These are phyloP conservation scores for Chelon labrosus DNA, from an alignment of 2,797 vertebrate genomes.

Conservation along the genomic window DNA sequence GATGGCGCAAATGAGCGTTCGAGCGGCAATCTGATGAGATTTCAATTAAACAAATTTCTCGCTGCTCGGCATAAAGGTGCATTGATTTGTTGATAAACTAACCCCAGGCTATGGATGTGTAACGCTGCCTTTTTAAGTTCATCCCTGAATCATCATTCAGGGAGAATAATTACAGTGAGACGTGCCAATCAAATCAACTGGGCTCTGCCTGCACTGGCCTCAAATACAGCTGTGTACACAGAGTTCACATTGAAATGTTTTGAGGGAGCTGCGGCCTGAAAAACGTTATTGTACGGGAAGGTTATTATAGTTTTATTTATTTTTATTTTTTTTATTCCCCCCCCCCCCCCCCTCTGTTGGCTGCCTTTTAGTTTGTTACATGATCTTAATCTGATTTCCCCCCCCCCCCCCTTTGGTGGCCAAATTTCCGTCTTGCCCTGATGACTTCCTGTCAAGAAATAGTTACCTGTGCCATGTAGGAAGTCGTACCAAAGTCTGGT, in stretches of 20 bases:
- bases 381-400: not conserved
- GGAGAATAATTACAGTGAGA: constrained; percentile 63
- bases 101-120: constrained; percentile 21
- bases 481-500: constrained; percentile 31
- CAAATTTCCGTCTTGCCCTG: constrained; percentile 18
- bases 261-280: constrained; percentile 20
- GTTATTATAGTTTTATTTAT: constrained; percentile 11
- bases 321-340: no score
- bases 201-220: constrained; percentile 21
- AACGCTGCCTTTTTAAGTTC: constrained; percentile 6
- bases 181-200: constrained; percentile 44
- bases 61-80: not conserved
- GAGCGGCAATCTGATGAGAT: not conserved
- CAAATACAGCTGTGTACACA: constrained; percentile 15
- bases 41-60: constrained; percentile 12
- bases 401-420: constrained; percentile 10
- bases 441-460: no score
- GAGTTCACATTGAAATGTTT: constrained; percentile 26
- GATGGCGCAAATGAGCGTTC: constrained; percentile 54
- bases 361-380: constrained; percentile 14
- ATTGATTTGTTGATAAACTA: not conserved
- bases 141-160: constrained; percentile 36
- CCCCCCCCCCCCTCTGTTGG: not conserved
- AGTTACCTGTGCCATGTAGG: no score
- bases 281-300: constrained; percentile 12